phyloP scores from a whole-genome alignment of 64 coral and sea anemone species.

The Dendrophyllia cribrosa region DNA sequence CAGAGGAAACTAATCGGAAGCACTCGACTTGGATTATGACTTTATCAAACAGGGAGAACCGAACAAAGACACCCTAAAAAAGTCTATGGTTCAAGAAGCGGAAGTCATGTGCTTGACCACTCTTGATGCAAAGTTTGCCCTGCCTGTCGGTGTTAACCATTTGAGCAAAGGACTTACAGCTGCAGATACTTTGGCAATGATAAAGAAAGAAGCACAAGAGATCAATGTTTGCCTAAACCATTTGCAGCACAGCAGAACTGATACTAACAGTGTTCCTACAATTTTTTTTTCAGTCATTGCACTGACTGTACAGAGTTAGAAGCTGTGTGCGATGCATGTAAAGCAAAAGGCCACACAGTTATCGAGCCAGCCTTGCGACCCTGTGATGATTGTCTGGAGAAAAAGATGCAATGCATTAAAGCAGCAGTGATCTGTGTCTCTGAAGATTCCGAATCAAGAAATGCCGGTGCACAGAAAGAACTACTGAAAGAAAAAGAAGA shows the following conservation, averaged over 20 bases:
- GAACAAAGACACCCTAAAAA: slow-evolving; percentile 72
- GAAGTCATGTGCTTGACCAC: slow-evolving; percentile 62
- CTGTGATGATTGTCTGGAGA: slow-evolving; percentile 46
- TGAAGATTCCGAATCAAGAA: slow-evolving; percentile 83
- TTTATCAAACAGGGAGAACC: slow-evolving; percentile 61
- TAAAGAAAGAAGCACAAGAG: slow-evolving; percentile 69
- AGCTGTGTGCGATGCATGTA: slow-evolving; percentile 57
- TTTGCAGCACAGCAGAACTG: slow-evolving; percentile 62
- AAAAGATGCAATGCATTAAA: slow-evolving; percentile 70
- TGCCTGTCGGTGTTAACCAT: slow-evolving; percentile 76
- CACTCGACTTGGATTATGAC: slow-evolving; percentile 69
- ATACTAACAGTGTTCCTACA: slow-evolving; percentile 17
- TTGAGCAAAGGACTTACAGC: slow-evolving; percentile 67
- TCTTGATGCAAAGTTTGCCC: slow-evolving; percentile 72
- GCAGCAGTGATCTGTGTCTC: slow-evolving; percentile 64
- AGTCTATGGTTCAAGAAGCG: slow-evolving; percentile 46
- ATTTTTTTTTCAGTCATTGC: slow-evolving; percentile 45
- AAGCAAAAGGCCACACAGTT: slow-evolving; percentile 51
- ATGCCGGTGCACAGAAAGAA: slow-evolving; percentile 55
- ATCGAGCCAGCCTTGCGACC: slow-evolving; percentile 66
- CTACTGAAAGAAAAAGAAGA: slow-evolving; percentile 53
- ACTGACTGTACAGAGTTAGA: slow-evolving; percentile 16
- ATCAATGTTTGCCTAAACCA: slow-evolving; percentile 74
- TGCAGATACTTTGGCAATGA: slow-evolving; percentile 73
- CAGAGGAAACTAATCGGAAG: slow-evolving; percentile 79